Evolutionary conservation across 2,797 vertebrate genomes (phyloP), one percentile per base, ranked within the genome.

Genomic region (Phoebastria nigripes): DNA sequence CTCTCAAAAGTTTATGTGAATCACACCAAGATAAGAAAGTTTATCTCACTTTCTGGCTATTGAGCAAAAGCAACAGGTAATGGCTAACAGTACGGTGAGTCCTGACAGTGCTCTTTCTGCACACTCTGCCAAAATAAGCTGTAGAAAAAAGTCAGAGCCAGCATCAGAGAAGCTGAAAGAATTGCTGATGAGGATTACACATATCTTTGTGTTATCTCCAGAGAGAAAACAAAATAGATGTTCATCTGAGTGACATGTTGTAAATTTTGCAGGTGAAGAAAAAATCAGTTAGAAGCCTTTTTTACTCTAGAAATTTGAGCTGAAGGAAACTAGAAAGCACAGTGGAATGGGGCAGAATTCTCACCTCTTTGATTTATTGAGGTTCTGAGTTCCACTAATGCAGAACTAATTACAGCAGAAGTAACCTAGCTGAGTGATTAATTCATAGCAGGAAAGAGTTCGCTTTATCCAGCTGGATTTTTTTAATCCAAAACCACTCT

Each of bases 361-460:
- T 87, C 47, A 86, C 56, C 14, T 67, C 66, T 95, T 87, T 89
- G 61, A 95, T 93, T 95, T 93, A 73, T 44, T 89, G 42, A 89
- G 41, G n/a, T 58, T 62, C 76, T 65, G 49, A 29, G 3, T 90
- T 93, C 72, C 54, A 63, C 42, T 89, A 92, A 92, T 69, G 62
- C 37, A 76, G 63, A 96, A 87, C 66, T 96, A 94, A 94, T 89
- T 94, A 76, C 71, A 86, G 61, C 63, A 96, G 89, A 89, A 93
- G 39, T 59, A 93, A 76, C 35, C 33, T 79, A 69, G 19, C 28
- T 37, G 19, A 35, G 41, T 87, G 73, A 87, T 82, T 87, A 93
- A 83, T 86, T 78, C 80, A 83, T 42, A 85, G 78, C 44, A 70
- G 56, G 66, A 91, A 80, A 46, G 33, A 67, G 6, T 73, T 83